Evolutionary conservation across 2,888 invertebrate species (phyloP).

Genomic region (Drosophila neonasuta): DNA sequence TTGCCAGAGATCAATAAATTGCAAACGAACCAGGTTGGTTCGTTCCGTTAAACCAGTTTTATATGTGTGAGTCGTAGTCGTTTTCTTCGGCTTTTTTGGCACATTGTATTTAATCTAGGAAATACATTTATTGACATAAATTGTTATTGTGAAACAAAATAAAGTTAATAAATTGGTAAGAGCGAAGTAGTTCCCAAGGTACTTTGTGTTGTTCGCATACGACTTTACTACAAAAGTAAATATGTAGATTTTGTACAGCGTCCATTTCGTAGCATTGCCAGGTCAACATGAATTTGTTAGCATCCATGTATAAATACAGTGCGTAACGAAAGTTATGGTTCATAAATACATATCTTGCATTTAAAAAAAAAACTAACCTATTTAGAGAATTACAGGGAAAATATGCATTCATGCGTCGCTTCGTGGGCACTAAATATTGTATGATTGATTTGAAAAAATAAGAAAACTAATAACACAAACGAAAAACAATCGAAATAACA

Average conservation of each 20-base stretch:
- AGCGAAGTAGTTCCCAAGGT: background rate
- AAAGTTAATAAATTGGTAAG: conserved; percentile 30
- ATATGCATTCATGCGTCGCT: conserved; percentile 34
- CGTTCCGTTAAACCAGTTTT: conserved; percentile 25
- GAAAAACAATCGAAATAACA: background rate
- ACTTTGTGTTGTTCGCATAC: background rate
- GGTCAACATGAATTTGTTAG: conserved; percentile 46
- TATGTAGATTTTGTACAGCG: conserved; percentile 43
- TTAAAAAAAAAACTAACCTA: background rate
- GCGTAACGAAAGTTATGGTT: conserved; percentile 29
- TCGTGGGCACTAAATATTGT: background rate
- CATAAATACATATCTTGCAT: background rate
- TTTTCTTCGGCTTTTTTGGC: conserved; percentile 57
- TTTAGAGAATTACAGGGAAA: conserved; percentile 18
- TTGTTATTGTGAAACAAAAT: conserved; percentile 4
- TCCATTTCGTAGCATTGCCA: conserved; percentile 60
- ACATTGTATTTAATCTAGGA: conserved; percentile 40
- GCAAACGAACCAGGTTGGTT: conserved; percentile 23
- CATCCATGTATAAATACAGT: conserved; percentile 49
- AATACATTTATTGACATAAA: conserved; percentile 20
- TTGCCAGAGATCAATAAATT: no score
- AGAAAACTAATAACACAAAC: conserved; percentile 1
- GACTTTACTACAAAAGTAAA: conserved; percentile 1
- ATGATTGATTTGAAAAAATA: background rate
- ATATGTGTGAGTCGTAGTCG: conserved; percentile 49